Conservation (phyloP, 2,113 vertebrate genomes). For the Alexandromys fortis region DNA sequence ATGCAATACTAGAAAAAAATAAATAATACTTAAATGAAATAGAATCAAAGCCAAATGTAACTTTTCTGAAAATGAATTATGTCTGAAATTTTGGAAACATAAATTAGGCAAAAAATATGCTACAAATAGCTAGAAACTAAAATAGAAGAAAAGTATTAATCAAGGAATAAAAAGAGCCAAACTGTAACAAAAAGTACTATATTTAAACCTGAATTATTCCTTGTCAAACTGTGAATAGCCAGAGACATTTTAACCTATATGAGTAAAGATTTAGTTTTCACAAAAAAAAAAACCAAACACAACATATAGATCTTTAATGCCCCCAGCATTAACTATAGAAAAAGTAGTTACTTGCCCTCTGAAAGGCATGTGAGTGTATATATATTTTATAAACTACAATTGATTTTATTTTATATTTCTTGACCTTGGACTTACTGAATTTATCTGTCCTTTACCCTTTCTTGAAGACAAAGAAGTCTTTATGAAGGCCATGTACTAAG, state of each 20-base stretch:
- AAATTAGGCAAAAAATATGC: not conserved
- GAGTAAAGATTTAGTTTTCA: not conserved
- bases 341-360: not conserved
- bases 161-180: slow-evolving; percentile 13
- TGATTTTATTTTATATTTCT: slow-evolving; percentile 23
- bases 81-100: not conserved
- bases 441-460: not conserved
- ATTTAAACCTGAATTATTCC: slow-evolving; percentile 12
- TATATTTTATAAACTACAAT: not conserved
- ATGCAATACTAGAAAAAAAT: not conserved
- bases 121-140: not conserved
- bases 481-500: not conserved
- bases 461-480: not conserved
- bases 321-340: not conserved
- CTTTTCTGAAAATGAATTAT: slow-evolving; percentile 27
- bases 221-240: slow-evolving; percentile 5
- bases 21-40: not conserved
- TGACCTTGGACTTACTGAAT: not conserved
- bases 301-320: not conserved
- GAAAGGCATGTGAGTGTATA: not conserved
- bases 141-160: slow-evolving; percentile 26
- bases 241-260: not conserved
- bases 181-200: slow-evolving; percentile 6
- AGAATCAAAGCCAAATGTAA: slow-evolving; percentile 1
- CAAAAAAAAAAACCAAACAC: not conserved